phyloP scores from a whole-genome alignment of 2,113 vertebrate species.

The Lasiurus cinereus region DNA sequence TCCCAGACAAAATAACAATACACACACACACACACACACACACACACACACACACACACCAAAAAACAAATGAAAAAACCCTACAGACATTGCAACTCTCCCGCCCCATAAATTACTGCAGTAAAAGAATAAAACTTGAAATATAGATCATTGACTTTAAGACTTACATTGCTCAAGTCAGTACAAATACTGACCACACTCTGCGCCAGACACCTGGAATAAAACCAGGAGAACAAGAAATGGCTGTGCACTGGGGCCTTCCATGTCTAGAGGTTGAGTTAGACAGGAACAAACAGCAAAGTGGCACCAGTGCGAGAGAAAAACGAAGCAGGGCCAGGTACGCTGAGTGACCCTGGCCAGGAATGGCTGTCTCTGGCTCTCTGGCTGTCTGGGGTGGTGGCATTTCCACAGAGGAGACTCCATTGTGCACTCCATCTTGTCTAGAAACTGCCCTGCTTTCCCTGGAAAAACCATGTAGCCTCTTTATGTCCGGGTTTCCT shows the following conservation, averaged over 20 bases:
- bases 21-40: too few species aligned
- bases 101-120: not conserved
- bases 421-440: not conserved
- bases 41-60: too few species aligned
- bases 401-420: not conserved
- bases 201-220: not conserved
- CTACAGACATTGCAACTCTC: not conserved
- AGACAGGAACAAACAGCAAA: not conserved
- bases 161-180: not conserved
- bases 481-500: not conserved
- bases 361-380: not conserved
- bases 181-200: not conserved
- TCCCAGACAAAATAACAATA: not conserved
- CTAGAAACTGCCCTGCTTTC: not conserved
- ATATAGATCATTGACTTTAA: not conserved
- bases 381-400: not conserved
- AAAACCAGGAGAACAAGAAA: not conserved
- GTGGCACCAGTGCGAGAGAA: not conserved
- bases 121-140: not conserved
- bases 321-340: not conserved
- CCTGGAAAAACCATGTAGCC: not conserved
- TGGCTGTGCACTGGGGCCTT: not conserved
- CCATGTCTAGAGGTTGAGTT: not conserved
- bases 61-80: not conserved
- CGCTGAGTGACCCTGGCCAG: too few species aligned